Percentiles rank a stretch among this genome's conserved stretches.
These are phyloP conservation scores for Chloebia gouldiae DNA, from an alignment of 2,113 vertebrate species.

Conservation along the genomic window DNA sequence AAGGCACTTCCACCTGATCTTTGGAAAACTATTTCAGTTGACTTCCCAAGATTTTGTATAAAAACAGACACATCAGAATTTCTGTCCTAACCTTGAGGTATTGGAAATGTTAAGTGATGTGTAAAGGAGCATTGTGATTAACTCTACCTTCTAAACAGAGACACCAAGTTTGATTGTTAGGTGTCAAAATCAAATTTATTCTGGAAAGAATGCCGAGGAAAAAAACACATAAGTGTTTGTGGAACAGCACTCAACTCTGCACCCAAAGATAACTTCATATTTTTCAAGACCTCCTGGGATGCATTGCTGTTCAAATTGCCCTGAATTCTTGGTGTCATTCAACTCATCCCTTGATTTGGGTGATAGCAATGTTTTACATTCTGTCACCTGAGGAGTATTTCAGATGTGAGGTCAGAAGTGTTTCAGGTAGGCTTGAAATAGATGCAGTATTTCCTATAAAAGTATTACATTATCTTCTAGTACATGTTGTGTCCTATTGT, in stretches of 20 bases:
- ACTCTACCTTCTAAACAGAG: background rate
- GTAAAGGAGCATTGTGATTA: background rate
- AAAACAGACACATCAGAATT: background rate
- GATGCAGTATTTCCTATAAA: background rate
- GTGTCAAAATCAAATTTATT: background rate
- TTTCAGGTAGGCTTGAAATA: background rate
- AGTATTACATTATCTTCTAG: background rate
- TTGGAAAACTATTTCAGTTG: background rate
- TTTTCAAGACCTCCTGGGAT: background rate
- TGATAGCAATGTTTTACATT: background rate
- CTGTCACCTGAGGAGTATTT: background rate
- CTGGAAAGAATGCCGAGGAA: background rate
- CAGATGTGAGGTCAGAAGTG: background rate
- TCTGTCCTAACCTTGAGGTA: background rate
- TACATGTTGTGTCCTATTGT: background rate
- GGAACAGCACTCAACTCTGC: background rate
- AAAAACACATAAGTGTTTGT: accelerated
- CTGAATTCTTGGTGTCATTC: background rate
- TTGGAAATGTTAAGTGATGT: background rate
- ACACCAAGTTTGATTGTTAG: background rate
- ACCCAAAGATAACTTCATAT: background rate
- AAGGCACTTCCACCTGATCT: background rate
- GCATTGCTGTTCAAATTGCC: background rate
- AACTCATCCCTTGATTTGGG: background rate
- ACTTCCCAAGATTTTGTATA: background rate